Percentiles rank a stretch among this genome's conserved stretches.
phyloP scores from a whole-genome alignment of 2,797 vertebrate genomes.

The Pseudochirops cupreus region DNA sequence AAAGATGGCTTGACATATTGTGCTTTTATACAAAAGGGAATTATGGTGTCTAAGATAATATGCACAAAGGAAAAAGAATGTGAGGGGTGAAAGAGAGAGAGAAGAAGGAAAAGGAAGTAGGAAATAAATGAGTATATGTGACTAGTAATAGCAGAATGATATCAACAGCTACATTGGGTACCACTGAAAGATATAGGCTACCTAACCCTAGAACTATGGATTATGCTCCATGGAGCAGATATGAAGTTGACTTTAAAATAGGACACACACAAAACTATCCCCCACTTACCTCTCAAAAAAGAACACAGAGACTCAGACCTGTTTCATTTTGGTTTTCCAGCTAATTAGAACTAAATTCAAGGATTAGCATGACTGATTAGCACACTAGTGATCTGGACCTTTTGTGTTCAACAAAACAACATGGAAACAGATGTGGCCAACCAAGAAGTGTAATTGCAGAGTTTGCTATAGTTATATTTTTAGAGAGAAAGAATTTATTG shows the following conservation, averaged over 20 bases:
- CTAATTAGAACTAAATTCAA: constrained; percentile 69
- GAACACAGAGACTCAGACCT: constrained; percentile 41
- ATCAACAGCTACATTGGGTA: rapidly evolving
- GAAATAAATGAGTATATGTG: not conserved
- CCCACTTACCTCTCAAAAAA: not conserved
- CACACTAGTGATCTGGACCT: constrained; percentile 62
- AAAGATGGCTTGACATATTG: not conserved
- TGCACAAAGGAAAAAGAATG: not conserved
- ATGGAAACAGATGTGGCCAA: constrained; percentile 71
- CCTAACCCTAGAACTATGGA: constrained; percentile 4
- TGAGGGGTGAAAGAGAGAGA: not conserved
- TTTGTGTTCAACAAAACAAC: constrained; percentile 63
- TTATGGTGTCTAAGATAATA: not conserved
- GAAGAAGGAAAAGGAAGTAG: not conserved
- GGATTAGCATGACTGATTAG: constrained; percentile 56
- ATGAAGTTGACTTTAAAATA: constrained; percentile 37
- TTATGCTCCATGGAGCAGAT: not conserved
- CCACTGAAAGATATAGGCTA: not conserved
- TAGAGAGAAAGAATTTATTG: constrained; percentile 68
- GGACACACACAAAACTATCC: not conserved
- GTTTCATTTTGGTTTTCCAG: constrained; percentile 63
- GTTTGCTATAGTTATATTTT: constrained; percentile 77
- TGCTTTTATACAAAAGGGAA: not conserved
- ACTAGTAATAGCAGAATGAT: not conserved
- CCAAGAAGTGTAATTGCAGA: constrained; percentile 75